Conservation (phyloP, 2,888 invertebrate species). For the Xylota segnis region DNA sequence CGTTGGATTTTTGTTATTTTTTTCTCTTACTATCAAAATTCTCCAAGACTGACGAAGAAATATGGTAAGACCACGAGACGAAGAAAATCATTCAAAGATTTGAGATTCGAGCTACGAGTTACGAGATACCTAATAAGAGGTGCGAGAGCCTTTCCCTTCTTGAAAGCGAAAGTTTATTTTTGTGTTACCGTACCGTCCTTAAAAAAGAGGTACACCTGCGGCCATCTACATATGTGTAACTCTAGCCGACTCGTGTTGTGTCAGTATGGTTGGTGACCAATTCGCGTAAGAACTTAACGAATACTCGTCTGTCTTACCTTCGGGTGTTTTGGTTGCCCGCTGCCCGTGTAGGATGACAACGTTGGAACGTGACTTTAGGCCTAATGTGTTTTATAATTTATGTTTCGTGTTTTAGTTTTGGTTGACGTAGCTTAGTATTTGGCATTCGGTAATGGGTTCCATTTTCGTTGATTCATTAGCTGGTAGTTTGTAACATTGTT, state of each 20-base stretch:
- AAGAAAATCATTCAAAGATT: conserved; percentile 23
- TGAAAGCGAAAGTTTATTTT: conserved; percentile 56
- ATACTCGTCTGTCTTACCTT: conserved; percentile 27
- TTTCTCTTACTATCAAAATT: conserved; percentile 4
- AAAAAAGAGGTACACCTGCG: conserved; percentile 7
- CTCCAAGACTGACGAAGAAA: background rate
- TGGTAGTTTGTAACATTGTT: background rate
- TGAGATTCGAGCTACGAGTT: conserved; percentile 21
- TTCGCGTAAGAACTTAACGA: conserved; percentile 23
- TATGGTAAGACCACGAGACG: conserved; percentile 7
- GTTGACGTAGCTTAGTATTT: background rate
- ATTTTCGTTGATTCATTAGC: background rate
- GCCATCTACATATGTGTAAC: conserved; percentile 2
- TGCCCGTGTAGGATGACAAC: conserved; percentile 4
- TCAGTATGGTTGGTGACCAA: background rate
- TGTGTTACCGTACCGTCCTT: background rate
- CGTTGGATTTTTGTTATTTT: background rate
- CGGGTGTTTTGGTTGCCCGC: conserved; percentile 4
- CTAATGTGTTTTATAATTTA: conserved; percentile 42
- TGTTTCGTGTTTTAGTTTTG: conserved; percentile 2
- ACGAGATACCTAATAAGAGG: conserved; percentile 19
- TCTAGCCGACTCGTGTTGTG: background rate
- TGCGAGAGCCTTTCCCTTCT: conserved; percentile 37
- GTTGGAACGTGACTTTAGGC: conserved; percentile 38
- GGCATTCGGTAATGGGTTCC: conserved; percentile 12